Conservation (phyloP, 2,888 invertebrate species). For the Adineta ricciae region DNA sequence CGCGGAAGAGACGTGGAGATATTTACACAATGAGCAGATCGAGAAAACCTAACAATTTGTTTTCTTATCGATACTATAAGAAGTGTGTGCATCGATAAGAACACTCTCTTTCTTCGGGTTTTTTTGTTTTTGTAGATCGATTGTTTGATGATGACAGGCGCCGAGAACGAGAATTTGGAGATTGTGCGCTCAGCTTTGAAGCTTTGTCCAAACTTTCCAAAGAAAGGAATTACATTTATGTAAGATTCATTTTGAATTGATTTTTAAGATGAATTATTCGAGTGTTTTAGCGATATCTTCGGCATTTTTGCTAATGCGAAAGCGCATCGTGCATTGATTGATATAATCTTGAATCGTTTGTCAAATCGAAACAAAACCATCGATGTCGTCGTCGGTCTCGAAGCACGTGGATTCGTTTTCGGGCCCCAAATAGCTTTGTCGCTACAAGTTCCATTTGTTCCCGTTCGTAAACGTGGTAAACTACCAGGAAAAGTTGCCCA, state of each 20-base stretch:
- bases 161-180: neutral
- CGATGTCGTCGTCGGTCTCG: constrained; percentile 73
- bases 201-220: constrained; percentile 29
- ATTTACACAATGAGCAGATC: no score
- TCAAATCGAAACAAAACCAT: constrained; percentile 56
- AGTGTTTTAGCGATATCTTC: constrained; percentile 72
- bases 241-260: neutral
- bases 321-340: constrained; percentile 63
- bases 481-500: constrained; percentile 70
- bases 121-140: neutral
- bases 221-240: constrained; percentile 30
- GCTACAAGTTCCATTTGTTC: constrained; percentile 71
- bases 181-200: neutral
- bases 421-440: constrained; percentile 72
- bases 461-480: constrained; percentile 87
- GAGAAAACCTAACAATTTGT: no score
- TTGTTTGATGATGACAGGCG: neutral
- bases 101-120: neutral
- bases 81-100: no score
- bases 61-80: no score
- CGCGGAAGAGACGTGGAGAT: no score
- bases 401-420: constrained; percentile 85
- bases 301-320: constrained; percentile 66
- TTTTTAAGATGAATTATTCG: neutral
- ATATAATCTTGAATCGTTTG: constrained; percentile 62